These are phyloP conservation scores for Cinclus mexicanus DNA, from an alignment of 2,113 vertebrate species.

Conservation along the genomic window DNA sequence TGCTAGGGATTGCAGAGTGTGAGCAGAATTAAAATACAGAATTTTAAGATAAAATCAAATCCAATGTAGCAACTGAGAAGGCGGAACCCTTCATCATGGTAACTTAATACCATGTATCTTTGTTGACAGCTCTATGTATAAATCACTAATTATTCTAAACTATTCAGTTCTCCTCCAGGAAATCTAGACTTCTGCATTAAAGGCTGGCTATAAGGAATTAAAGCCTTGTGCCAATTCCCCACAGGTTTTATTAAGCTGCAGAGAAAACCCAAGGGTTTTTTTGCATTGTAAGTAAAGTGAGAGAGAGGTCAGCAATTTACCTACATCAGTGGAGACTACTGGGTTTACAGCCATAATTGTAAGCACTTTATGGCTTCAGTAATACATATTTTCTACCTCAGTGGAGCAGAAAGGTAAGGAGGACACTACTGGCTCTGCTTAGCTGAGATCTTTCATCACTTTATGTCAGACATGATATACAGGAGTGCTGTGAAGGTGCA, in stretches of 20 bases:
- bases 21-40: constrained; percentile 65
- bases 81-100: not conserved
- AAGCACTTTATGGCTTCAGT: not conserved
- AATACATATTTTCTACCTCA: not conserved
- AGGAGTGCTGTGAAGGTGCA: not conserved
- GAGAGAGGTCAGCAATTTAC: constrained; percentile 43
- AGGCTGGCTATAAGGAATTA: constrained; percentile 43
- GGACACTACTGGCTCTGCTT: not conserved
- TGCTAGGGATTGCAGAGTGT: constrained; percentile 37
- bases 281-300: constrained; percentile 20
- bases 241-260: constrained; percentile 41
- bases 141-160: constrained; percentile 44
- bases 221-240: not conserved
- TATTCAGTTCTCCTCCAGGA: constrained; percentile 28
- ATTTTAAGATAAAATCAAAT: constrained; percentile 21
- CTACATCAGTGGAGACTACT: not conserved
- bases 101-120: constrained; percentile 2
- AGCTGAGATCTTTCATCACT: not conserved
- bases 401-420: not conserved
- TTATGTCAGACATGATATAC: not conserved
- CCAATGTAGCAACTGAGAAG: not conserved
- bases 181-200: constrained; percentile 45
- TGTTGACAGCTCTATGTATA: constrained; percentile 45
- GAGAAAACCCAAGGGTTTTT: not conserved
- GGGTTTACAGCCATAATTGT: not conserved